phyloP scores from a whole-genome alignment of 2,113 vertebrate genomes.

The Scopus umbretta region DNA sequence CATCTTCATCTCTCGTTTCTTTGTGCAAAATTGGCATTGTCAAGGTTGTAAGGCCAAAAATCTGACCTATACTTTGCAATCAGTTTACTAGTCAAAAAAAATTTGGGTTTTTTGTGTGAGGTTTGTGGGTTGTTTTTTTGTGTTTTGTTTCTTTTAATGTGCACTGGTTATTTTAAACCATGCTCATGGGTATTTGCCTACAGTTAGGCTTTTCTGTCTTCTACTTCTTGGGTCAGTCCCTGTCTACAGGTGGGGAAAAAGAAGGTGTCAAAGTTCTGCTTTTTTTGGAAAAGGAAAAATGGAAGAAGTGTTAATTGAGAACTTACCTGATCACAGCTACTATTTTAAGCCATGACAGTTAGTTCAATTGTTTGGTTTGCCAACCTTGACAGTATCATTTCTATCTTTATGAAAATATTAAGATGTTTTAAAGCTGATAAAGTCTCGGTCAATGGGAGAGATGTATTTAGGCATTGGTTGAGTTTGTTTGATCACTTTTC shows the following conservation, averaged over 20 bases:
- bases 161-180: not conserved
- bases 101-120: not conserved
- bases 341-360: slow-evolving; percentile 64
- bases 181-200: slow-evolving; percentile 1
- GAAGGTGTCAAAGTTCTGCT: slow-evolving; percentile 58
- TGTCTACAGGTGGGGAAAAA: slow-evolving; percentile 66
- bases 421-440: not conserved
- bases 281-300: slow-evolving; percentile 59
- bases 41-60: slow-evolving; percentile 77
- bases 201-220: slow-evolving; percentile 59
- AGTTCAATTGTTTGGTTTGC: slow-evolving; percentile 73
- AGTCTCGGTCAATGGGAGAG: not conserved
- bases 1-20: slow-evolving; percentile 14
- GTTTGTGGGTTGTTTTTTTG: not conserved
- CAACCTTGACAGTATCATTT: slow-evolving; percentile 72
- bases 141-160: not conserved
- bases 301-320: slow-evolving; percentile 58
- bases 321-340: slow-evolving; percentile 37
- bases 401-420: not conserved
- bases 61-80: slow-evolving; percentile 43
- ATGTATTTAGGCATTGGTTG: not conserved
- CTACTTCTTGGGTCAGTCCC: slow-evolving; percentile 59
- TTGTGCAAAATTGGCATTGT: slow-evolving; percentile 50
- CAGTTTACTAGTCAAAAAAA: not conserved
- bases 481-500: not conserved